A percentile compares a stretch with the other conserved stretches of the same genome.
phyloP scores from a whole-genome alignment of 1,140 invertebrate genomes.

The Apis dorsata region DNA sequence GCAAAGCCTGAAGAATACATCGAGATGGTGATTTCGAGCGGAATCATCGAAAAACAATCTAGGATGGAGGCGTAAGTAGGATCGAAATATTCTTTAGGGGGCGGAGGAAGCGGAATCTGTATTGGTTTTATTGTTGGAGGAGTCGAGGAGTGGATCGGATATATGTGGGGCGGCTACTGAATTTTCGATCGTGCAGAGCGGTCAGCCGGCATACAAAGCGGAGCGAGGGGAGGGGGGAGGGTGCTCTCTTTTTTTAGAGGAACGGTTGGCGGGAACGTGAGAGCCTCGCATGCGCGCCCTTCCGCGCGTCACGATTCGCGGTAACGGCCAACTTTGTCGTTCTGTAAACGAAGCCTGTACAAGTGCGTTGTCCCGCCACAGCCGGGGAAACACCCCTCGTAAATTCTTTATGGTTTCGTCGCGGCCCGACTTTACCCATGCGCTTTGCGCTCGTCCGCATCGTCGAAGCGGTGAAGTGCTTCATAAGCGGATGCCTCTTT shows the following conservation, averaged over 20 bases:
- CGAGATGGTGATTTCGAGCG: too few species aligned
- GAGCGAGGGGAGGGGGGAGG: not conserved
- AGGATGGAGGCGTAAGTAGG: not conserved
- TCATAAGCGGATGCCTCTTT: not conserved
- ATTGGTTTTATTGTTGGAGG: not conserved
- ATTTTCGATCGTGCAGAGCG: slow-evolving; percentile 19
- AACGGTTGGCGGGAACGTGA: slow-evolving; percentile 2
- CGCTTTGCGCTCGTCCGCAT: not conserved
- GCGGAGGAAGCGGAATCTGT: not conserved
- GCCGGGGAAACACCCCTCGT: slow-evolving; percentile 39
- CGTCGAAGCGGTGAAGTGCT: not conserved
- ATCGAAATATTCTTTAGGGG: not conserved
- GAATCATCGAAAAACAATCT: too few species aligned
- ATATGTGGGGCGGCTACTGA: not conserved
- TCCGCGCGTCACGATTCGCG: slow-evolving; percentile 38
- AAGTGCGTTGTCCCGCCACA: not conserved
- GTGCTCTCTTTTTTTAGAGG: slow-evolving; percentile 33
- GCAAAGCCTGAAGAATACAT: too few species aligned
- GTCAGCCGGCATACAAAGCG: slow-evolving; percentile 33
- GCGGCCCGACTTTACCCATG: slow-evolving; percentile 26
- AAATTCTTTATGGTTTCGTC: slow-evolving; percentile 68
- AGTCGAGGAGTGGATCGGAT: not conserved
- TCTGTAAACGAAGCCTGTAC: slow-evolving; percentile 18
- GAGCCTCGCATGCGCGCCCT: slow-evolving; percentile 12
- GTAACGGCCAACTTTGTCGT: slow-evolving; percentile 30